These are phyloP conservation scores for Caiman crocodilus DNA, from an alignment of 2,797 vertebrate genomes.

Conservation along the genomic window DNA sequence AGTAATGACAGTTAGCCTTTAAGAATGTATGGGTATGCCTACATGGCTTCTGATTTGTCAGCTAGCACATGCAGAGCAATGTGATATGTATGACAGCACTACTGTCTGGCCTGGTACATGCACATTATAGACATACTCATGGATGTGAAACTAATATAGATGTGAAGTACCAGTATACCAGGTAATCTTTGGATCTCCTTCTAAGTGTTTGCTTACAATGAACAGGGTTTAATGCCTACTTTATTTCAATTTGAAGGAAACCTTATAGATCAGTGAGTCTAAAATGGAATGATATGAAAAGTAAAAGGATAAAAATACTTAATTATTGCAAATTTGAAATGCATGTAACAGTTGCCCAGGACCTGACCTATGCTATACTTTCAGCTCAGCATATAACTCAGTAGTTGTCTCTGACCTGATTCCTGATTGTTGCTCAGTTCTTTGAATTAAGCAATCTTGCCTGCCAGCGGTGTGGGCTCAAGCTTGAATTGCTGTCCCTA, in stretches of 20 bases:
- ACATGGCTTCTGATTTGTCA: no score
- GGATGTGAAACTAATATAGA: not conserved
- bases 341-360: not conserved
- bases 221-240: not conserved
- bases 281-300: not conserved
- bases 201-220: not conserved
- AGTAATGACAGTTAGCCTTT: no score
- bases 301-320: not conserved
- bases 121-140: no score
- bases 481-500: not conserved
- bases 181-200: not conserved
- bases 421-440: not conserved
- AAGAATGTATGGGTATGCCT: no score
- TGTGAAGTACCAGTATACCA: not conserved
- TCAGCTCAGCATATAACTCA: not conserved
- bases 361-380: not conserved
- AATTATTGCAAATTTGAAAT: not conserved
- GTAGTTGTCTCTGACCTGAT: not conserved
- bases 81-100: no score
- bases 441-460: not conserved
- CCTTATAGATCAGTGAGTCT: not conserved
- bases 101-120: no score
- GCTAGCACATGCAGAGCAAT: no score
- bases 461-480: not conserved
- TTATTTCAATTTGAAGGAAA: not conserved